These are phyloP conservation scores for Peromyscus leucopus DNA, from an alignment of 2,113 vertebrate genomes.

Conservation along the genomic window DNA sequence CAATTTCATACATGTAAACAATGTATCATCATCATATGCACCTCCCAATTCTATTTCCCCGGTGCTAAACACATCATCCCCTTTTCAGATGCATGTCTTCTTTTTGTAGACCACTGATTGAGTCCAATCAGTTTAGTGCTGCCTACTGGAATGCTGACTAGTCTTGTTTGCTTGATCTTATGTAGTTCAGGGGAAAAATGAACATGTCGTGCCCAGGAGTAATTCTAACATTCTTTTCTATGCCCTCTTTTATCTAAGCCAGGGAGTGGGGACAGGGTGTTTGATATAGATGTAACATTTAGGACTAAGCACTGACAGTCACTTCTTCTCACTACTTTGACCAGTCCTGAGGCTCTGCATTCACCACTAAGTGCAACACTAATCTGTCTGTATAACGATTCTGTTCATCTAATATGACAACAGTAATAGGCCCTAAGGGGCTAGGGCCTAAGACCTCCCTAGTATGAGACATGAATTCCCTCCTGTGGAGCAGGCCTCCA, in stretches of 20 bases:
- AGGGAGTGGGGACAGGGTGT: background rate
- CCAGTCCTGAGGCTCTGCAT: background rate
- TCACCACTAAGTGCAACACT: background rate
- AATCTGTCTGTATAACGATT: background rate
- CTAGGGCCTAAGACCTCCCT: background rate
- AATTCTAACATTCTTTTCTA: background rate
- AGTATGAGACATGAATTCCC: background rate
- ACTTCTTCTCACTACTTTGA: background rate
- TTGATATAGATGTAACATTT: background rate
- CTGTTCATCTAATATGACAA: background rate
- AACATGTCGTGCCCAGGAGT: background rate
- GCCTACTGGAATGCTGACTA: background rate
- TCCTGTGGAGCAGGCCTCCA: background rate
- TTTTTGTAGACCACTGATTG: background rate
- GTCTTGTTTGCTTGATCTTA: background rate
- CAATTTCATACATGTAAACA: background rate
- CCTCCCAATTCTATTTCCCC: background rate
- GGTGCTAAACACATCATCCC: background rate
- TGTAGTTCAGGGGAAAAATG: background rate
- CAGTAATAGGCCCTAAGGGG: background rate
- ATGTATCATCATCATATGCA: background rate
- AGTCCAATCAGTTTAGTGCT: background rate
- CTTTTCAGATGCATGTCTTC: background rate
- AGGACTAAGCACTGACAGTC: background rate
- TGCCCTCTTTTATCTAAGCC: background rate